phyloP scores from a whole-genome alignment of 1,140 invertebrate genomes.

The Panagrolaimus sp. region DNA sequence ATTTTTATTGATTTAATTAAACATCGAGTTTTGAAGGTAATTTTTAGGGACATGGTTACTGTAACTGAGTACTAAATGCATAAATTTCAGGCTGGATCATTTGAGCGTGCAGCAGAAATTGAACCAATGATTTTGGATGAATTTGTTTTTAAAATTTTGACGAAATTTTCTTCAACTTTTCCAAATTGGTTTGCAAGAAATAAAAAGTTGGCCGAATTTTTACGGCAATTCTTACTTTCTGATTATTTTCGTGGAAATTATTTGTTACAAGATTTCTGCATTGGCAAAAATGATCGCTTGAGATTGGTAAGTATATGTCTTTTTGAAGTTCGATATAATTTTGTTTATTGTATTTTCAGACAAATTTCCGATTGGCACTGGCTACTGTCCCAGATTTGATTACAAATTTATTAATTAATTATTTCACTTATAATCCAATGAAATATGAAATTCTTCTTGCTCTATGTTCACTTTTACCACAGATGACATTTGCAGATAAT shows the following conservation, averaged over 20 bases:
- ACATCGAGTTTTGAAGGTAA: too few relatives aligned
- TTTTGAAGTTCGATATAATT: not conserved
- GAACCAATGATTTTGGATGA: not conserved
- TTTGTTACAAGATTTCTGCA: not conserved
- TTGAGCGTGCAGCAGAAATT: not conserved
- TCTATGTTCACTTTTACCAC: not conserved
- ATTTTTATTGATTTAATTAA: not conserved
- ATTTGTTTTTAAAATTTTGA: not conserved
- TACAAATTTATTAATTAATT: not conserved
- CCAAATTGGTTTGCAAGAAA: not conserved
- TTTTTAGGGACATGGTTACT: too few relatives aligned
- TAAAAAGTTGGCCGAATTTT: not conserved
- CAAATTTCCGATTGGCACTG: not conserved
- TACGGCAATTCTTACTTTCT: not conserved
- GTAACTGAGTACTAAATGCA: too few relatives aligned
- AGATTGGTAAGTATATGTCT: not conserved
- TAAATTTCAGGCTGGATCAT: not conserved
- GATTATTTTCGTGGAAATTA: constrained; percentile 7
- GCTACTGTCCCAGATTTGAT: not conserved
- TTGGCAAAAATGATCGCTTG: not conserved
- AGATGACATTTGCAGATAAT: not conserved
- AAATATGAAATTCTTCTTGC: not conserved
- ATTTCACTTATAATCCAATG: not conserved
- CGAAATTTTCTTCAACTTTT: not conserved
- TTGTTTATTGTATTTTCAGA: not conserved